Base-by-base conservation (phyloP, 1,140 invertebrate genomes). In the Metopolophium dirhodum region DNA sequence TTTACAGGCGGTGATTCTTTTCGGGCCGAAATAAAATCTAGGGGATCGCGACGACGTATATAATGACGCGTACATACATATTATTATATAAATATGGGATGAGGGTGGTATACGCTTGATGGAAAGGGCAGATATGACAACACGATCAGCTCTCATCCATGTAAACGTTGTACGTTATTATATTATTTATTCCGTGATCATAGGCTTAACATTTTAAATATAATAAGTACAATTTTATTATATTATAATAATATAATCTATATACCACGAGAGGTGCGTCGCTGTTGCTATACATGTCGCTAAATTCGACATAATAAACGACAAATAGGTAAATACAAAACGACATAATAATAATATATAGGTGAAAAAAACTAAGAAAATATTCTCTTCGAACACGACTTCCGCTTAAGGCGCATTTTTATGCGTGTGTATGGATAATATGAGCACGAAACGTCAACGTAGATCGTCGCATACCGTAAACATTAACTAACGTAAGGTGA, bases 1-100 rank as follows among this genome's bases (percentile, higher is more conserved):
- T 77, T 77, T 77, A 77, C 61, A 77, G 49, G 23, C 88, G 49
- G 47, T 89, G 30, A 35, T 89, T n/a, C 51, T 88, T 86, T 88
- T 51, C n/a, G 7, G 1, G 7, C 30, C n/a, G 86, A 35, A 51
- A 26, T 37, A 37, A n/a, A 54, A 88, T 20, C 26, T 3, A 47
- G 86, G 86, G 45, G 45, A 51, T 22, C 11, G 83, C 11, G 23
- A n/a, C 18, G 86, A 49, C 49, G 87, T 77, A n/a, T 68, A 68
- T 35, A 77, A 77, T 20, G n/a, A 77, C 61, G 22, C 61, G 9
- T 22, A 47, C 47, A 47, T 87, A 41, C 41, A 41, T 41, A 41
- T 41, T 41, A 41, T 49, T 49, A 49, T 41, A 83, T 41, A 35
- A 83, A 83, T 83, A 77, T n/a, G n/a, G 61, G 61, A 77, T 20